phyloP scores from a whole-genome alignment of 2,113 vertebrate genomes.

The Nibea albiflora region DNA sequence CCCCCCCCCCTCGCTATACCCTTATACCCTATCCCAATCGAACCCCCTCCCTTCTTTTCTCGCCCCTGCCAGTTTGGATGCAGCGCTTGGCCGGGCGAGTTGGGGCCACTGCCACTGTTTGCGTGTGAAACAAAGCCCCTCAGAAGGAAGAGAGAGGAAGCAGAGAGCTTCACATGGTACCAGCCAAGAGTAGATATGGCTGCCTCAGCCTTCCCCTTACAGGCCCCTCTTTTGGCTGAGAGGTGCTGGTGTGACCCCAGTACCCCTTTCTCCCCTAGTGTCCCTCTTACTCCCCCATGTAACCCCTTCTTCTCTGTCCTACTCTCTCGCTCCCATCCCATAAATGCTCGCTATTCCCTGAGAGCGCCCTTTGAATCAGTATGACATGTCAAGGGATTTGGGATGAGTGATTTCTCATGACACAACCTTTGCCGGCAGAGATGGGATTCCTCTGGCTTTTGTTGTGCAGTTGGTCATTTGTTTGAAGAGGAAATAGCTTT shows the following conservation, averaged over 20 bases:
- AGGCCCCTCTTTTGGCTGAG: conserved; percentile 78
- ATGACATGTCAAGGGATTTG: conserved; percentile 73
- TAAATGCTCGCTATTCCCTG: conserved; percentile 49
- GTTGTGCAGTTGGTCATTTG: conserved; percentile 71
- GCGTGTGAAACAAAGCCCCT: conserved; percentile 84
- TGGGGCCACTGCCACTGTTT: conserved; percentile 84
- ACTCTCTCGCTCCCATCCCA: conserved; percentile 51
- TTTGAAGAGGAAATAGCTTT: conserved; percentile 80
- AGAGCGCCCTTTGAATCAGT: conserved; percentile 54
- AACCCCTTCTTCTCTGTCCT: conserved; percentile 72
- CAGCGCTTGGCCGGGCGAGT: conserved; percentile 77
- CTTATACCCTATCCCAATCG: conserved; percentile 55
- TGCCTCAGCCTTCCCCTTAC: conserved; percentile 69
- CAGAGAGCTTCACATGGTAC: conserved; percentile 86
- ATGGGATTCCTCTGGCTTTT: conserved; percentile 77
- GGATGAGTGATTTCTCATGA: conserved; percentile 81
- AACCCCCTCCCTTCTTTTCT: conserved; percentile 64
- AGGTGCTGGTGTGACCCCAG: conserved; percentile 72
- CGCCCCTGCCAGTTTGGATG: conserved; percentile 80
- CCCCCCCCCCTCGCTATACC: conserved; percentile 54
- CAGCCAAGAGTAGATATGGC: conserved; percentile 80
- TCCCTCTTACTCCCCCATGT: conserved; percentile 69
- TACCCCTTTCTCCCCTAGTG: conserved; percentile 66
- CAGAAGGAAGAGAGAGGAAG: conserved; percentile 83
- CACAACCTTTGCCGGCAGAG: conserved; percentile 67